phyloP scores from a whole-genome alignment of 2,797 vertebrate genomes.

The Diplodus sargus region DNA sequence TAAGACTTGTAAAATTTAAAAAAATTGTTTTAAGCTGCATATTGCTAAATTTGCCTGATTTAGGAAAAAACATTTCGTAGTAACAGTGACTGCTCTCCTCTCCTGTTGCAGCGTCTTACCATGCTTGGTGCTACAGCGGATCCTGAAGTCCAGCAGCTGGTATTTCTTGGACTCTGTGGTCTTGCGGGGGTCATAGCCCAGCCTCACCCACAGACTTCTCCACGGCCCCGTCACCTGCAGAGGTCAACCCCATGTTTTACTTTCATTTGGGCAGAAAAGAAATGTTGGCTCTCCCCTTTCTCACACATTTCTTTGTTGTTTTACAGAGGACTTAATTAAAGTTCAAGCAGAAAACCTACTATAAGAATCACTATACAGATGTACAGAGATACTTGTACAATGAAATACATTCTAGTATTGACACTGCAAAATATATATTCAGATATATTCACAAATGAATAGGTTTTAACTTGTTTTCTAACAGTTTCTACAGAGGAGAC shows the following conservation, averaged over 20 bases:
- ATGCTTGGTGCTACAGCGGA: slow-evolving; percentile 94
- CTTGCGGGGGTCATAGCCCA: slow-evolving; percentile 95
- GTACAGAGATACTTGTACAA: background rate
- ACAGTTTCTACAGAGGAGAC: background rate
- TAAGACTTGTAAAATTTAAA: background rate
- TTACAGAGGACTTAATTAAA: background rate
- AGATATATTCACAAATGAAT: too few relatives aligned
- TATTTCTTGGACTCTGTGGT: slow-evolving; percentile 91
- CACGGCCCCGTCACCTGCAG: slow-evolving; percentile 95
- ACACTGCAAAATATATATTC: background rate
- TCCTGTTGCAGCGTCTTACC: slow-evolving; percentile 80
- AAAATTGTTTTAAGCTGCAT: too few relatives aligned
- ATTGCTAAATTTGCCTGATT: too few relatives aligned
- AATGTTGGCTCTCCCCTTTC: background rate
- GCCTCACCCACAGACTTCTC: slow-evolving; percentile 96
- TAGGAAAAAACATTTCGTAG: too few relatives aligned
- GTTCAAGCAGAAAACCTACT: background rate
- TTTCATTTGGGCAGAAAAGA: background rate
- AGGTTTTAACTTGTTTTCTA: background rate
- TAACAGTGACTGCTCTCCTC: background rate
- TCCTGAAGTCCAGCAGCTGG: slow-evolving; percentile 96
- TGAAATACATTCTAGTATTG: background rate
- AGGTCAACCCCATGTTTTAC: background rate
- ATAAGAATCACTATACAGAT: background rate
- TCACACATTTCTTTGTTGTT: background rate